Conservation (phyloP, 2,113 vertebrate genomes). For the Seriola quinqueradiata region DNA sequence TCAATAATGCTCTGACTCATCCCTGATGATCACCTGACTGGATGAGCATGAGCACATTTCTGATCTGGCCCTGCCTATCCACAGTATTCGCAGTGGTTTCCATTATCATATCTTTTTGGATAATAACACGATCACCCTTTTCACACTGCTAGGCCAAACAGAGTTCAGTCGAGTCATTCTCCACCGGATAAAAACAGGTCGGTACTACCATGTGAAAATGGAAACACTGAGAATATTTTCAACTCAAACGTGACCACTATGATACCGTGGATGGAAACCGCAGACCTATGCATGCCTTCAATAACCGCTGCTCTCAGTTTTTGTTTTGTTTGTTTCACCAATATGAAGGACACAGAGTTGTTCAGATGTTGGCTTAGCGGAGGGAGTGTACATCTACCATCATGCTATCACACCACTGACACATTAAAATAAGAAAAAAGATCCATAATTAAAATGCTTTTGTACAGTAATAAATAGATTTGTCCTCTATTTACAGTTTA, state of each 20-base stretch:
- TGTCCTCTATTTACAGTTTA: conserved; percentile 71
- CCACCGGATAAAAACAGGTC: conserved; percentile 15
- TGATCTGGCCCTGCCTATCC: conserved; percentile 21
- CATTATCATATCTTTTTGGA: background rate
- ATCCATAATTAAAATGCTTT: conserved; percentile 58
- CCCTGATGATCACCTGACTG: conserved; percentile 30
- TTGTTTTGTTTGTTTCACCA: conserved; percentile 26
- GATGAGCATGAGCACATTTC: conserved; percentile 9
- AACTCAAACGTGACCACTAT: conserved; percentile 19
- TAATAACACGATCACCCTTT: conserved; percentile 22
- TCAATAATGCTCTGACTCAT: conserved; percentile 31
- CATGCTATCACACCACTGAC: conserved; percentile 26
- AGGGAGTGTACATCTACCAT: conserved; percentile 39
- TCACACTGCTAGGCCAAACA: conserved; percentile 47
- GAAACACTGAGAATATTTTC: conserved; percentile 5
- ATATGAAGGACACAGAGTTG: conserved; percentile 11
- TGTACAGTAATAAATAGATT: conserved; percentile 80
- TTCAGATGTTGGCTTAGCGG: conserved; percentile 21
- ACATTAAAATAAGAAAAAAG: conserved; percentile 67
- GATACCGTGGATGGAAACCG: conserved; percentile 42
- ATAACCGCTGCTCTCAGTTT: background rate
- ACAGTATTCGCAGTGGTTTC: conserved; percentile 21
- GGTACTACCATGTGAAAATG: conserved; percentile 51
- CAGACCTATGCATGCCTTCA: conserved; percentile 1
- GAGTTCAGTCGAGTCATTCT: conserved; percentile 1